Conservation (phyloP, 2,888 invertebrate genomes). For the Ornithoptera priamus region DNA sequence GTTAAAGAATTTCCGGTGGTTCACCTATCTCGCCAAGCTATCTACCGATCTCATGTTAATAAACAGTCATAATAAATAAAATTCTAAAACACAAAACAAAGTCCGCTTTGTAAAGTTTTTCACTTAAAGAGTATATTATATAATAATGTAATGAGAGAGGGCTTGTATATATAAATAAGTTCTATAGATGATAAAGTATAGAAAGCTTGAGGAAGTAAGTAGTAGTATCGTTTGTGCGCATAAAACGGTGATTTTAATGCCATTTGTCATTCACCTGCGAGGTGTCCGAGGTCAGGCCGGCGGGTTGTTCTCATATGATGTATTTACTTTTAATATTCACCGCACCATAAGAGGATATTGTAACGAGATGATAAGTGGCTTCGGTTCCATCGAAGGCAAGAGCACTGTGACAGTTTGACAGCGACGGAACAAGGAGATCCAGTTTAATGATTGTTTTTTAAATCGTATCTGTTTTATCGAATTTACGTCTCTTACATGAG, state of each 20-base stretch:
- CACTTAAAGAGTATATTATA: no score
- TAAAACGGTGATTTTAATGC: constrained; percentile 5
- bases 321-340: constrained; percentile 20
- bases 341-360: constrained; percentile 11
- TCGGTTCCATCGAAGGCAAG: constrained; percentile 7
- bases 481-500: not conserved
- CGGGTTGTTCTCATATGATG: constrained; percentile 5
- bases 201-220: not conserved
- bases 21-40: no score
- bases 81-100: no score
- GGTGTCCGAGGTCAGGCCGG: constrained; percentile 7
- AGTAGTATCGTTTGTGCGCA: not conserved
- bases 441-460: not conserved
- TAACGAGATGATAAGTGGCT: constrained; percentile 18
- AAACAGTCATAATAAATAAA: no score
- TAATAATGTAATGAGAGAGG: not conserved
- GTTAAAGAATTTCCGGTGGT: not conserved
- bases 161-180: not conserved
- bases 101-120: no score
- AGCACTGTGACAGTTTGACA: constrained; percentile 9
- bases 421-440: not conserved
- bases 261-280: constrained; percentile 13
- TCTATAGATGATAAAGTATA: not conserved
- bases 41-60: no score
- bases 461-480: not conserved